Conservation (phyloP, 1,140 invertebrate genomes). For the Drosophila lacteicornis region DNA sequence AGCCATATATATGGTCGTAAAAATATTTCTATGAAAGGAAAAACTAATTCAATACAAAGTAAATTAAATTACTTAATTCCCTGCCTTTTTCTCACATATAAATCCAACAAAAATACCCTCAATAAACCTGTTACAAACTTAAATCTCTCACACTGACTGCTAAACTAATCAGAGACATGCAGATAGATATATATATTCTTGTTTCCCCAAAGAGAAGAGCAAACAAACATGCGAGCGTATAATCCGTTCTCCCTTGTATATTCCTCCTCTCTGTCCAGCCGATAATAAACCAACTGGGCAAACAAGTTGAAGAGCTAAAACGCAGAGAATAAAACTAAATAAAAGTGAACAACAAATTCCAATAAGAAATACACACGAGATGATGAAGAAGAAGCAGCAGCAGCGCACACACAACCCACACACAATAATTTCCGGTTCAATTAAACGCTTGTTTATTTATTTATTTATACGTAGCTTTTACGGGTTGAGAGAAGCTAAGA, state of each 20-base stretch:
- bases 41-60: not conserved
- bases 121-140: not conserved
- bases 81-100: not conserved
- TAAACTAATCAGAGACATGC: conserved; percentile 36
- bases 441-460: conserved; percentile 83
- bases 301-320: conserved; percentile 58
- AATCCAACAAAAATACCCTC: not conserved
- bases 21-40: not conserved
- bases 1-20: not conserved
- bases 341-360: conserved; percentile 69
- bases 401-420: conserved; percentile 61
- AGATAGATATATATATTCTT: conserved; percentile 1
- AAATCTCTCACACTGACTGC: conserved; percentile 10
- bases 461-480: conserved; percentile 41
- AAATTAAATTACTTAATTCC: not conserved
- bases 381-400: not conserved
- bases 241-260: conserved; percentile 2
- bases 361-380: conserved; percentile 58
- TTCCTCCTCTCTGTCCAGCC: not conserved
- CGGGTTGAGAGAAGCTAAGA: not conserved
- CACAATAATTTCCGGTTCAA: conserved; percentile 82
- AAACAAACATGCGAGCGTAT: conserved; percentile 11
- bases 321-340: conserved; percentile 48
- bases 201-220: conserved; percentile 4
- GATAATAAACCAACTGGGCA: conserved; percentile 46